Evolutionary conservation across 2,888 invertebrate genomes (phyloP).

Genomic region (Sphaeridia pumilis): DNA sequence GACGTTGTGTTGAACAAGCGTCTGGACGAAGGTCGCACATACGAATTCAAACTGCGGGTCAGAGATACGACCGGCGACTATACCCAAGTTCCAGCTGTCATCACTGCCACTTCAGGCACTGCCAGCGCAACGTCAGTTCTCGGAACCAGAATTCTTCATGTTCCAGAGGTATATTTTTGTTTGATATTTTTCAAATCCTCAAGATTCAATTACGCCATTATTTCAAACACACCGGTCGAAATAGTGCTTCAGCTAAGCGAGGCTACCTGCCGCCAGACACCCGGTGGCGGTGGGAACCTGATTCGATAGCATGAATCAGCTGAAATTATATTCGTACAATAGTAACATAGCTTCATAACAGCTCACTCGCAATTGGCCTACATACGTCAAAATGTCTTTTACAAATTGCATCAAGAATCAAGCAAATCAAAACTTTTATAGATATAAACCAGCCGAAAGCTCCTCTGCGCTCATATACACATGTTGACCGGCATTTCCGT

Average conservation of each 20-base stretch:
- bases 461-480: no score
- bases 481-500: no score
- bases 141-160: slow-evolving; percentile 30
- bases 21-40: slow-evolving; percentile 48
- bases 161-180: slow-evolving; percentile 32
- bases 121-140: slow-evolving; percentile 38
- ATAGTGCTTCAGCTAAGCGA: no score
- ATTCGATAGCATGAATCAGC: no score
- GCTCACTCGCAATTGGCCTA: background rate
- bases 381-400: background rate
- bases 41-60: slow-evolving; percentile 37
- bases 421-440: background rate
- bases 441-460: no score
- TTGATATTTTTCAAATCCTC: no score
- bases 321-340: no score
- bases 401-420: background rate
- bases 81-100: slow-evolving; percentile 61
- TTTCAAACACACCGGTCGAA: no score
- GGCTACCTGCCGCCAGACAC: no score
- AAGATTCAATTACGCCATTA: no score
- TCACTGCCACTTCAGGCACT: slow-evolving; percentile 71
- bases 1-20: slow-evolving; percentile 67
- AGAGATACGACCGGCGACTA: slow-evolving; percentile 66
- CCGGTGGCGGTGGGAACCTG: no score
- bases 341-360: background rate